These are phyloP conservation scores for Nomada flava DNA, from an alignment of 2,888 invertebrate species.

Conservation along the genomic window DNA sequence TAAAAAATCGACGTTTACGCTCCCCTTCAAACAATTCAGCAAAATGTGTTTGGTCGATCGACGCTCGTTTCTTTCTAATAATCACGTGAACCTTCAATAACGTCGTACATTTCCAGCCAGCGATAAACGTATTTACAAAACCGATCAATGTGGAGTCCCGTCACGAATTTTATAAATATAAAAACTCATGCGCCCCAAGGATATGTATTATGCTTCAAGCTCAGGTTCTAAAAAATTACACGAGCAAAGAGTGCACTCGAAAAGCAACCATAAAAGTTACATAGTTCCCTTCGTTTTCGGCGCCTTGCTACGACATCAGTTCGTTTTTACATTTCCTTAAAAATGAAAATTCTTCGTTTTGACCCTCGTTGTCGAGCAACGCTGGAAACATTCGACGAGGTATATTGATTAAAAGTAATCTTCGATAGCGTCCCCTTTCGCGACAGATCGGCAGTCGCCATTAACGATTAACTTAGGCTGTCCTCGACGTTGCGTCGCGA, in stretches of 20 bases:
- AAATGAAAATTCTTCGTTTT: conserved; percentile 23
- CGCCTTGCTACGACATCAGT: conserved; percentile 5
- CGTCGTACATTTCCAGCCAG: conserved; percentile 53
- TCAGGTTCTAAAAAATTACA: conserved; percentile 29
- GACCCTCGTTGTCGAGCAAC: conserved; percentile 4
- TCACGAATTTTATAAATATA: conserved; percentile 31
- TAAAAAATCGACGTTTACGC: conserved; percentile 21
- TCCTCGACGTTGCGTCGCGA: conserved; percentile 47
- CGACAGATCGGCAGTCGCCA: conserved; percentile 29
- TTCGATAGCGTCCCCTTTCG: conserved; percentile 28
- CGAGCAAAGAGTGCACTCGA: conserved; percentile 6
- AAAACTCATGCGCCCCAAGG: conserved; percentile 41
- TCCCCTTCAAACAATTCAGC: background rate
- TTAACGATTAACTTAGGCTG: conserved; percentile 55
- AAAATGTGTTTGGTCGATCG: conserved; percentile 38
- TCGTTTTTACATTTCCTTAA: background rate
- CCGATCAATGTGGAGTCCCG: conserved; percentile 15
- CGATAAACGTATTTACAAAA: conserved; percentile 12
- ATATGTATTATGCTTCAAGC: conserved; percentile 46
- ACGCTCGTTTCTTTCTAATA: conserved; percentile 19
- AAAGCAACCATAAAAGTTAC: conserved; percentile 33
- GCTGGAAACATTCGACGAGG: conserved; percentile 58
- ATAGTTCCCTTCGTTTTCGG: background rate
- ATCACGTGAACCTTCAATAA: conserved; percentile 35
- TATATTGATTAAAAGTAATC: conserved; percentile 5